Evolutionary conservation across 1,140 invertebrate genomes (phyloP).

Genomic region (Temnothorax longispinosus): DNA sequence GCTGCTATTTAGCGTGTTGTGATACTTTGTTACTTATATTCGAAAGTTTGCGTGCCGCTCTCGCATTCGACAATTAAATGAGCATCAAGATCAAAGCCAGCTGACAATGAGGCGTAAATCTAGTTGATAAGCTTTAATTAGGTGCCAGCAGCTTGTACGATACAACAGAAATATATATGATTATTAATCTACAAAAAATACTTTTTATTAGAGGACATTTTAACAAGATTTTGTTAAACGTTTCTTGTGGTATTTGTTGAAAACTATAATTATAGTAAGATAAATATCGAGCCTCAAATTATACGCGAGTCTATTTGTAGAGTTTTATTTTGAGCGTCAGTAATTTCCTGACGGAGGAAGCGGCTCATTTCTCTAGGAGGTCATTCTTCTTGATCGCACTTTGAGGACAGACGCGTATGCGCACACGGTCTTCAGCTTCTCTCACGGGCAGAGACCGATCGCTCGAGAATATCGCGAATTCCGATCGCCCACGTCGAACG

Average conservation of each 20-base stretch:
- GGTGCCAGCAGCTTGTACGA: background rate
- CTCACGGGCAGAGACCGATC: background rate
- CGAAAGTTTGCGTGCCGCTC: background rate
- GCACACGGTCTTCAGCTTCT: conserved; percentile 30
- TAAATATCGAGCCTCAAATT: background rate
- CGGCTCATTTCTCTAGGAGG: background rate
- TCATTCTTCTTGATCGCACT: background rate
- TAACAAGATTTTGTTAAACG: background rate
- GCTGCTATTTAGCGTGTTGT: background rate
- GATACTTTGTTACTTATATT: conserved; percentile 20
- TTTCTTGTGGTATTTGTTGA: background rate
- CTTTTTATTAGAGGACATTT: background rate
- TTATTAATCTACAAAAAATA: background rate
- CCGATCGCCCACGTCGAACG: conserved; percentile 22
- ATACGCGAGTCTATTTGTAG: background rate
- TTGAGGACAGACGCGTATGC: background rate
- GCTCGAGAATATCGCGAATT: conserved; percentile 15
- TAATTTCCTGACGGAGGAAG: conserved; percentile 5
- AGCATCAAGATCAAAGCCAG: conserved; percentile 2
- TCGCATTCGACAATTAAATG: conserved; percentile 15
- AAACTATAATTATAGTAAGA: background rate
- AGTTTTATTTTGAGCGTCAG: background rate
- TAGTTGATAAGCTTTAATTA: background rate
- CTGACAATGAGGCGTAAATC: background rate
- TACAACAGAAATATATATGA: background rate